Evolutionary conservation across 2,113 vertebrate species (phyloP).

Genomic region (Pseudois nayaur): DNA sequence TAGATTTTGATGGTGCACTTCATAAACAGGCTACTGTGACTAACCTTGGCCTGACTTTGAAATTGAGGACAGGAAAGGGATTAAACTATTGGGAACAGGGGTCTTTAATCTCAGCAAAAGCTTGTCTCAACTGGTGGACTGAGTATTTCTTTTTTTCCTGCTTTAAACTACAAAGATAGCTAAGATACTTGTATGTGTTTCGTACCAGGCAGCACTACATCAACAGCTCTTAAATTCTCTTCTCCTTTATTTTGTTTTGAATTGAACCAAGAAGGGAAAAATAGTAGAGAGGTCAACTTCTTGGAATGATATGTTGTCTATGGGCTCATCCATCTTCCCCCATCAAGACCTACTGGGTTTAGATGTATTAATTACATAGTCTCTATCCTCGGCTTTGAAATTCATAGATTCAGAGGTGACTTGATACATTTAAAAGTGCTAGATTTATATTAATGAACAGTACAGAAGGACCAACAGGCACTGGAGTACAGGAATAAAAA

Average conservation of each 20-base stretch:
- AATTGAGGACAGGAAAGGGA: neutral
- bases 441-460: neutral
- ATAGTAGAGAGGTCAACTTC: neutral
- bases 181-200: neutral
- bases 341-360: neutral
- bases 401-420: neutral
- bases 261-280: neutral
- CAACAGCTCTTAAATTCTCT: neutral
- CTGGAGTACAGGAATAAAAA: neutral
- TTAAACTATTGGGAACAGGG: neutral
- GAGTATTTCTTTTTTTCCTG: neutral
- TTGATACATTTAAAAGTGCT: neutral
- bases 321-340: neutral
- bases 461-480: neutral
- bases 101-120: neutral
- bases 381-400: neutral
- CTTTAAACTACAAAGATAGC: neutral
- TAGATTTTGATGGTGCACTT: neutral
- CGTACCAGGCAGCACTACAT: neutral
- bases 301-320: neutral
- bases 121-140: neutral
- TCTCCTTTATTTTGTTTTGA: neutral
- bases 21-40: neutral
- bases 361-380: neutral
- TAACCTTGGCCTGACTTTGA: neutral